Evolutionary conservation across 1,140 invertebrate species (phyloP), one percentile per base, ranked within the genome.

Genomic region (Hylyphantes graminicola): DNA sequence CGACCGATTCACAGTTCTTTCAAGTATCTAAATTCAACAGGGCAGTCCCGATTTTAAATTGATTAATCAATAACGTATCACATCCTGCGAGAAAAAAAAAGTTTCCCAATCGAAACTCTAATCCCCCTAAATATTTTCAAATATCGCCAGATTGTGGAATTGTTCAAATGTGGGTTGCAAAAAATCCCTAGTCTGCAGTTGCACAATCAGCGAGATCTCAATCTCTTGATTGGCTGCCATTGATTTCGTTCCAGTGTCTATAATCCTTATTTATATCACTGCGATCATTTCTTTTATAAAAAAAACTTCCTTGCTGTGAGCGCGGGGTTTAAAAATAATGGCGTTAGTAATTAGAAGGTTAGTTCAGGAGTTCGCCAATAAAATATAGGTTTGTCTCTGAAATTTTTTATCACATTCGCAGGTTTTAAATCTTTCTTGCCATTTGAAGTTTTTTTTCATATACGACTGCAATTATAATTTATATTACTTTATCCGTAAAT

Each of bases 241-340:
- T 73, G 79, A 81, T 73, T 72, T 50, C 67, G 50, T 73, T 73
- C 35, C 10, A 19, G 8, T 64, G n/a, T 63, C 57, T 17, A 73
- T 81, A 73, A 73, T 81, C 79, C 54, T 81, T 81, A 81, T 81
- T 81, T 73, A 81, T 81, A 63, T 73, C 65, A 8, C 1, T 8
- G 19, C 19, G 53, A 48, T 61, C 72, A 17, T 73, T 63, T 81
- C 53, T 67, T 63, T 65, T 57, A 54, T 15, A 64, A 35, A 35
- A 35, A 35, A 35, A n/a, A 19, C 13, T n/a, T 0, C 10, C 0
- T 2, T 10, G n/a, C 63, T 53, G 63, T 81, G 73, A 81, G 73
- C 48, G 57, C 7, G 4, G 17, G 68, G 50, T 55, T 54, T 63
- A 73, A 73, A 81, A 73, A 81, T 81, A 81, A 81, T 81, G 68